phyloP scores from a whole-genome alignment of 2,888 invertebrate species.

The Crepidodera aurea region DNA sequence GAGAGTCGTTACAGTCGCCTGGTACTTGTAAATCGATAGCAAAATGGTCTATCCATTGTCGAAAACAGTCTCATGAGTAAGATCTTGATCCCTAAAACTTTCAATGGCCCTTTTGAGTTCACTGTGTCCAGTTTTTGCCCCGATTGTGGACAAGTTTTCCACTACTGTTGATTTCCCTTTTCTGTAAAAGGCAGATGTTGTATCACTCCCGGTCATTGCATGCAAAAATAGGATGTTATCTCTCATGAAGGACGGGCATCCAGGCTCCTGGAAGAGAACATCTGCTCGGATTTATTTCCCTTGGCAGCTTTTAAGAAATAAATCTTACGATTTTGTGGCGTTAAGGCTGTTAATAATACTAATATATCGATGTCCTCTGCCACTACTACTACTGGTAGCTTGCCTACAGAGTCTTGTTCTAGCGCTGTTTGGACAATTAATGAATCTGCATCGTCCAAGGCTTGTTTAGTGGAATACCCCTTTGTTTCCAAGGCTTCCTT shows the following conservation, averaged over 20 bases:
- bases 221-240: conserved; percentile 24
- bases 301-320: not conserved
- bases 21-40: not conserved
- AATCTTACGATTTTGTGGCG: not conserved
- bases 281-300: not conserved
- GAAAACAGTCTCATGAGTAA: not conserved
- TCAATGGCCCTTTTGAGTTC: not conserved
- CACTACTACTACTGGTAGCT: conserved; percentile 22
- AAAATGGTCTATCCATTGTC: not conserved
- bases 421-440: conserved; percentile 17
- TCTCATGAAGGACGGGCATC: not conserved
- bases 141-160: not conserved
- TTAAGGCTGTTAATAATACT: conserved; percentile 7
- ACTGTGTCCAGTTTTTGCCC: no score
- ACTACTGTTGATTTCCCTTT: conserved; percentile 10
- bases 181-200: conserved; percentile 21
- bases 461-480: not conserved
- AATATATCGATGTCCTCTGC: conserved; percentile 19
- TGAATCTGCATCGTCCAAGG: conserved; percentile 18
- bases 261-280: not conserved
- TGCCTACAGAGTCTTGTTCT: conserved; percentile 3
- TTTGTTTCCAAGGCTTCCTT: conserved; percentile 3
- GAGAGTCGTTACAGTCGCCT: not conserved
- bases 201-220: conserved; percentile 27
- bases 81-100: not conserved